A percentile compares a stretch with the other conserved stretches of the same genome.
Conservation (phyloP, 2,113 vertebrate genomes). For the Thryonomys swinderianus region DNA sequence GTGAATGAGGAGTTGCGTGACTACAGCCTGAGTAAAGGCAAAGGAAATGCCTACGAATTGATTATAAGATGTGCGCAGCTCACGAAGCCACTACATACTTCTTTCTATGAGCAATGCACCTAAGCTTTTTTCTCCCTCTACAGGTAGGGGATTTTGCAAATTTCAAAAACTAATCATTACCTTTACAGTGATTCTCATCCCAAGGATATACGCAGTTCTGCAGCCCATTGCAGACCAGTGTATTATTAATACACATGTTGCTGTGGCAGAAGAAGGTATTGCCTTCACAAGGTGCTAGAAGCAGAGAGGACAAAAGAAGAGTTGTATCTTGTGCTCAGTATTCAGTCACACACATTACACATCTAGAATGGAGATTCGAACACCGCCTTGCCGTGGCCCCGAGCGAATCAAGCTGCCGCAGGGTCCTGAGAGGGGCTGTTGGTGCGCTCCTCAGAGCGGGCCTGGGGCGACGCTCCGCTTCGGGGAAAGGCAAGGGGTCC, state of each 20-base stretch:
- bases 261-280: conserved; percentile 99
- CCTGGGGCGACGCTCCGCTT: background rate
- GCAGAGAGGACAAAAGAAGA: conserved; percentile 50
- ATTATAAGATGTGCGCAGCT: rapidly evolving
- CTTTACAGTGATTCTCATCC: conserved; percentile 99
- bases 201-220: conserved; percentile 99
- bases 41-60: background rate
- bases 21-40: background rate
- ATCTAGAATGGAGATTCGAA: background rate
- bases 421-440: background rate
- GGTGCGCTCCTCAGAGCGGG: no score
- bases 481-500: background rate
- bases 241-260: conserved; percentile 99
- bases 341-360: background rate
- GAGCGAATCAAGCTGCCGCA: rapidly evolving
- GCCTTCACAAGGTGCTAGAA: conserved; percentile 96
- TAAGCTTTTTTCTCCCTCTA: background rate
- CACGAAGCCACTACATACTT: rapidly evolving
- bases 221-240: conserved; percentile 97
- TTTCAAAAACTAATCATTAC: conserved; percentile 84
- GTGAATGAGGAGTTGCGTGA: background rate
- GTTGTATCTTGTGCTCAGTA: background rate
- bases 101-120: background rate
- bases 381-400: no score
- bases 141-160: background rate